Evolutionary conservation across 2,888 invertebrate species (phyloP), one percentile per base, ranked within the genome.

Genomic region (Aquatica leii): DNA sequence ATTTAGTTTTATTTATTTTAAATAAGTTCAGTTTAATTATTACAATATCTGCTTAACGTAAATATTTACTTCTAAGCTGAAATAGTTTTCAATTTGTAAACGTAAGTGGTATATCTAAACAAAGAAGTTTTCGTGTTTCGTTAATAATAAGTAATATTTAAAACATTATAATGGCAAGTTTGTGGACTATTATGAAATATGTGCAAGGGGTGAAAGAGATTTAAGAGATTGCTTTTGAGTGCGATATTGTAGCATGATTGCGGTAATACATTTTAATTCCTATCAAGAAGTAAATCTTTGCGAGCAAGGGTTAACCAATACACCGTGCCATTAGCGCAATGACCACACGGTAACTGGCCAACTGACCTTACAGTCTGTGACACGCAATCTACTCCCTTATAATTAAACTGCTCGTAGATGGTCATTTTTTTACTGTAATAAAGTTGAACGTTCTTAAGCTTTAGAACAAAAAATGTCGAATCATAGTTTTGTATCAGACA

Each of bases 321-420:
- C 77, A 76, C 75, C 74, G 76, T 75, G 72, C 78, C 77, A 79
- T 79, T 80, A 78, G 76, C 76, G 76, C 79, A 78, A 80, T 78
- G 79, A 79, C 80, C 78, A 75, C 68, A 65, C 67, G 67, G 72
- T 71, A 69, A 65, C 60, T 70, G 55, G 66, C 65, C 62, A 67
- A 67, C 66, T 66, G 70, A 70, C 65, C 71, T 70, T 67, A 69
- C 65, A 66, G 67, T 67, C 64, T 60, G 58, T 57, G 67, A 68
- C 74, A 74, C 74, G 73, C 71, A 69, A 73, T 68, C 73, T 62
- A 59, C 49, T 58, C 62, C 64, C 49, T 55, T 51, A 55, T 63
- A 62, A 59, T 65, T 67, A 65, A 66, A 61, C 62, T 52, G 59
- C 62, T 48, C 31, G 55, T 58, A 57, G 63, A 66, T 66, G 66